Evolutionary conservation across 2,797 vertebrate genomes (phyloP), one percentile per base, ranked within the genome.

Genomic region (Tokudaia tokunoshimensis): DNA sequence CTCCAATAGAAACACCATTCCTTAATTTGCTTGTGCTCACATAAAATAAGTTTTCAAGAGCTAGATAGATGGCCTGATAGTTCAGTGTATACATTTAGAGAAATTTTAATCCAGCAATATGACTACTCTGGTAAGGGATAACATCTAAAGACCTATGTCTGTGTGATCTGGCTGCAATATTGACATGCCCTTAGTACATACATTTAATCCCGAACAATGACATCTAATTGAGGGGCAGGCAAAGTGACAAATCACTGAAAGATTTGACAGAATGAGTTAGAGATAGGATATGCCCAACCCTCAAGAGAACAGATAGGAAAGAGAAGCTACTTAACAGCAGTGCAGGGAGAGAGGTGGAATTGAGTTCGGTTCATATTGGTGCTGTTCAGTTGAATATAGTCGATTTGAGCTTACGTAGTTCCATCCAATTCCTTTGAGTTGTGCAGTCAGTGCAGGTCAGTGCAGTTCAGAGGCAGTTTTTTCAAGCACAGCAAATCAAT

Each of bases 11-110:
- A 91, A 92, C 31, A 14, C 9, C 57, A 14, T 80, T 61, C 24
- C 26, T 91, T 87, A 79, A 82, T 84, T 93, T 94, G 20, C 22
- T 89, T 94, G 20, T 84, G 5, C 22, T 78, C 22, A 50, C 83
- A 90, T 94, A 70, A 88, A 74, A 14, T 44, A 75, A 55, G 13
- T 13, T 4, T 31, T 44, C 29, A 57, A 55, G 84, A 55, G n/a
- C 8, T 57, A 17, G 0, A 31, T 6, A 7, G 5, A 13, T 31
- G 11, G 5, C 17, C 14, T 19, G 17, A 34, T n/a, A 72, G 67
- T n/a, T 72, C 34, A 72, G 67, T 19, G 34, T 20, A 17, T n/a
- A 70, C 31, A 2, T 70, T 2, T n/a, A 70, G 13, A 70, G 0
- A 2, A 17, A 70, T n/a, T 19, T 70, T 70, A n/a, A 70, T n/a